Conservation (phyloP, 1,140 invertebrate species). For the Oppia nitens region DNA sequence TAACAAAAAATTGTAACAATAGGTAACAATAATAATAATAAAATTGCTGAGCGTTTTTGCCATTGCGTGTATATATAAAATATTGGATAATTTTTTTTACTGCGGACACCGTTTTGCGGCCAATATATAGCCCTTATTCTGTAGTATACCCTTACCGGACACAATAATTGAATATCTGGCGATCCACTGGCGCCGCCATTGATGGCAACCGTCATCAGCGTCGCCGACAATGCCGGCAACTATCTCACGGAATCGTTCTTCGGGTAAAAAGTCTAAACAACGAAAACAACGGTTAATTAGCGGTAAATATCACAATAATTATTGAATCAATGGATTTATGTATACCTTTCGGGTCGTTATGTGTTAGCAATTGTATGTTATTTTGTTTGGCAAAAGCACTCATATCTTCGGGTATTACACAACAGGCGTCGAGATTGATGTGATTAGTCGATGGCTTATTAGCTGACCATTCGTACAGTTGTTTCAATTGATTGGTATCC, state of each 20-base stretch:
- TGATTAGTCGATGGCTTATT: constrained; percentile 79
- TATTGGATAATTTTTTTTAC: too few relatives aligned
- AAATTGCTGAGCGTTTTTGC: too few relatives aligned
- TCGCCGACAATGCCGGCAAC: constrained; percentile 34
- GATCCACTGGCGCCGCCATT: constrained; percentile 44
- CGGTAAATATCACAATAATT: constrained; percentile 1
- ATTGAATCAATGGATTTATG: constrained; percentile 1
- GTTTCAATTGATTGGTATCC: constrained; percentile 54
- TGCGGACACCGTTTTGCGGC: too few relatives aligned
- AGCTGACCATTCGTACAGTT: constrained; percentile 58
- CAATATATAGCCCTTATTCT: constrained; percentile 62
- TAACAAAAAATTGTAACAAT: too few relatives aligned
- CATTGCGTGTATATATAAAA: too few relatives aligned
- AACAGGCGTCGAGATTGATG: constrained; percentile 86
- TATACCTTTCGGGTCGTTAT: constrained; percentile 76
- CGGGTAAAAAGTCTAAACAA: constrained; percentile 42
- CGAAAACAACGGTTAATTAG: constrained; percentile 14
- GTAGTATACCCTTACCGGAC: constrained; percentile 70
- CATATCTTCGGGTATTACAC: constrained; percentile 77
- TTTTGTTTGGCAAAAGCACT: constrained; percentile 74
- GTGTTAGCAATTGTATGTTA: constrained; percentile 80
- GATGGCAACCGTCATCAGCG: constrained; percentile 23
- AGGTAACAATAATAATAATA: too few relatives aligned
- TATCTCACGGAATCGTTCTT: constrained; percentile 22
- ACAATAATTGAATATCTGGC: constrained; percentile 67